phyloP scores from a whole-genome alignment of 2,113 vertebrate species.

The Ciconia boyciana region DNA sequence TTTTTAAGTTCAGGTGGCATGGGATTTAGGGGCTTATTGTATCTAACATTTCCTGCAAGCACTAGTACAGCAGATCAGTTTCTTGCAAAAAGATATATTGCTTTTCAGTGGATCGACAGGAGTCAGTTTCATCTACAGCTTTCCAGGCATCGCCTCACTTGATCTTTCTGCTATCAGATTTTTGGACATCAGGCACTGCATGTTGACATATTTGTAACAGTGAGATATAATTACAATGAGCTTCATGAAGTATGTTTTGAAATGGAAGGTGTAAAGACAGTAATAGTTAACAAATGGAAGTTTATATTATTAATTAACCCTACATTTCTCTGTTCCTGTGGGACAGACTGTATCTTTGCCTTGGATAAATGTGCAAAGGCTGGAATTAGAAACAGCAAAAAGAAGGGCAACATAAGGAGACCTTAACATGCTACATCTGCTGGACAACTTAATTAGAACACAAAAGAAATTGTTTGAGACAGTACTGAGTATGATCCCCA shows the following conservation, averaged over 20 bases:
- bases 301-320: neutral
- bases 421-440: neutral
- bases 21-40: neutral
- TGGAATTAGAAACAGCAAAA: neutral
- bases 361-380: neutral
- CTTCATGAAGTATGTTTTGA: neutral
- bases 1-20: neutral
- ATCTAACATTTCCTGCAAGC: neutral
- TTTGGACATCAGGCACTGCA: neutral
- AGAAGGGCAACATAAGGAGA: slow-evolving; percentile 19
- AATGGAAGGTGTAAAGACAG: neutral
- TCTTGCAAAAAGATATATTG: neutral
- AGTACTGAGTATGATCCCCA: neutral
- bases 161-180: neutral
- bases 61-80: neutral
- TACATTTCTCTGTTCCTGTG: neutral
- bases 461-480: slow-evolving; percentile 1
- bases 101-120: neutral
- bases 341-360: neutral
- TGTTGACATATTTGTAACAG: neutral
- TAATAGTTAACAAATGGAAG: neutral
- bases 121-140: neutral
- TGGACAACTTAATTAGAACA: neutral
- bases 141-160: neutral
- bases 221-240: neutral